Conservation (phyloP, 2,888 invertebrate species). For the Caenorhabditis sp. region DNA sequence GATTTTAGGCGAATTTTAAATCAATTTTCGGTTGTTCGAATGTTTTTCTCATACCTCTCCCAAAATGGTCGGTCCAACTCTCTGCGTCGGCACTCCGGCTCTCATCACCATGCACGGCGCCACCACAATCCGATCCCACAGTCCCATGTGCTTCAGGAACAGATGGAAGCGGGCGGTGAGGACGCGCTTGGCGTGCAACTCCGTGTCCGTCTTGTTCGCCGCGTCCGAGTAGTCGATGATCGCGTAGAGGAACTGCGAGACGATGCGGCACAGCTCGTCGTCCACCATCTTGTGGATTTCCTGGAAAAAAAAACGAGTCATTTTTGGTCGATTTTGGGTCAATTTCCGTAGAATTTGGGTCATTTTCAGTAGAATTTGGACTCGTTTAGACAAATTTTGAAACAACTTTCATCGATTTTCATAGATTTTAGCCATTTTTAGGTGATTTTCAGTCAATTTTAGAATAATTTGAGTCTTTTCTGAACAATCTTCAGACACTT, state of each 20-base stretch:
- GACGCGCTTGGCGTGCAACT: slow-evolving; percentile 60
- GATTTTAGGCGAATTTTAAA: neutral
- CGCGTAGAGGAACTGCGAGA: slow-evolving; percentile 50
- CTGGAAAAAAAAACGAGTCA: neutral
- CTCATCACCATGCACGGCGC: neutral
- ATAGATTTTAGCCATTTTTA: too few species aligned
- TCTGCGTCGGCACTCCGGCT: neutral
- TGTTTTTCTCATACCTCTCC: slow-evolving; percentile 3
- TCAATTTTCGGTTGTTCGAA: neutral
- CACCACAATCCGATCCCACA: slow-evolving; percentile 26
- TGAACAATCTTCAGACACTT: neutral
- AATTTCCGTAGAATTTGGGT: neutral
- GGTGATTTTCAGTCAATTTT: too few species aligned
- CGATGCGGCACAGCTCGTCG: slow-evolving; percentile 33
- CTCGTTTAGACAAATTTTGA: too few species aligned
- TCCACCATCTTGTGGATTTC: slow-evolving; percentile 28
- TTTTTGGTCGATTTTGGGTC: neutral
- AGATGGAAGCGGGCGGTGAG: slow-evolving; percentile 50
- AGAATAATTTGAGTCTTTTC: neutral
- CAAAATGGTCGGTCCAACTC: slow-evolving; percentile 16
- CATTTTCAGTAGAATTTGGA: neutral
- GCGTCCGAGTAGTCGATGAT: slow-evolving; percentile 65
- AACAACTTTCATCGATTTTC: neutral
- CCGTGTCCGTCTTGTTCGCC: slow-evolving; percentile 59
- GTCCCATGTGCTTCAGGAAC: slow-evolving; percentile 62